phyloP scores from a whole-genome alignment of 30 jellyfish, hydroid and myxozoan species.

The Nemopilema nomurai region DNA sequence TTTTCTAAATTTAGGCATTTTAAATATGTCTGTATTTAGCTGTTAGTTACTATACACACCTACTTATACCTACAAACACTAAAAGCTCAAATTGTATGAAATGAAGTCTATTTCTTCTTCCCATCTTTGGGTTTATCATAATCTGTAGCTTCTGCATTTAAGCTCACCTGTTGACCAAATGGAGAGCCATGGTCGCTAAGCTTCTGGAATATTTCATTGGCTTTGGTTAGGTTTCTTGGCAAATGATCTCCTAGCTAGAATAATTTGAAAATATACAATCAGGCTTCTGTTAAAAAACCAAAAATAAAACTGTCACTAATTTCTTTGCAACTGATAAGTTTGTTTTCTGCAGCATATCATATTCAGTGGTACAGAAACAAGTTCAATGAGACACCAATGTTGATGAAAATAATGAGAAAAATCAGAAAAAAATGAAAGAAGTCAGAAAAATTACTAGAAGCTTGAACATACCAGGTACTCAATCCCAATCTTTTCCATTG shows the following conservation, averaged over 20 bases:
- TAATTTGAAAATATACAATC: background rate
- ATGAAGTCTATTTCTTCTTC: background rate
- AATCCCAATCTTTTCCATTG: constrained; percentile 74
- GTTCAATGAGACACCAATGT: constrained; percentile 74
- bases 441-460: background rate
- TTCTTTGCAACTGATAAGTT: too few relatives aligned
- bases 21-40: too few relatives aligned
- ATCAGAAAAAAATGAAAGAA: background rate
- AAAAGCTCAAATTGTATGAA: too few relatives aligned
- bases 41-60: too few relatives aligned
- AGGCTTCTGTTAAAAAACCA: background rate
- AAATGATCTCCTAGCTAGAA: constrained; percentile 79
- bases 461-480: constrained; percentile 68
- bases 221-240: constrained; percentile 73
- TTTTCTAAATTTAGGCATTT: too few relatives aligned
- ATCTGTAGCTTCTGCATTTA: background rate
- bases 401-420: background rate
- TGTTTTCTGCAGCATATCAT: constrained; percentile 57
- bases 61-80: too few relatives aligned
- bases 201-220: constrained; percentile 67
- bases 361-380: constrained; percentile 64
- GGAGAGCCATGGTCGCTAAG: constrained; percentile 83
- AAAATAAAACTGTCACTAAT: too few relatives aligned
- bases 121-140: background rate
- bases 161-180: constrained; percentile 91